Evolutionary conservation across 53 echinoderm and acorn worm genomes (phyloP).

Genomic region (Echinarachnius parma): DNA sequence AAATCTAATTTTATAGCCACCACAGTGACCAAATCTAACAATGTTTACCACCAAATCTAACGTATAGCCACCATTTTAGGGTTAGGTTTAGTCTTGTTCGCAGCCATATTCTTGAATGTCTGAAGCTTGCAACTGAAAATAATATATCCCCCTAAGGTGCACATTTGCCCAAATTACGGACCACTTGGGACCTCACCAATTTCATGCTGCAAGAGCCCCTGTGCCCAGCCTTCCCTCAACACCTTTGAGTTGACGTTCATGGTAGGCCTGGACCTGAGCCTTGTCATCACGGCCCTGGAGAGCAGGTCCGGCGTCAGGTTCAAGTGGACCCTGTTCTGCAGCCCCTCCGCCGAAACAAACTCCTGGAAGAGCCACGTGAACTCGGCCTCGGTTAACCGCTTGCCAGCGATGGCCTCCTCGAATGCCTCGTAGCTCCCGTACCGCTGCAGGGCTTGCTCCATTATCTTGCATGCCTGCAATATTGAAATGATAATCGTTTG

Average conservation of each 20-base stretch:
- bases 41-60: too few species aligned
- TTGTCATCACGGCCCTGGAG: conserved; percentile 76
- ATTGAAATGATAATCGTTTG: not conserved
- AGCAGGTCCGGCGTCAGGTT: conserved; percentile 71
- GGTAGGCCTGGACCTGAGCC: conserved; percentile 63
- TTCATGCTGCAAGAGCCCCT: conserved; percentile 72
- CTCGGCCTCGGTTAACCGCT: conserved; percentile 44
- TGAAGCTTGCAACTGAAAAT: too few species aligned
- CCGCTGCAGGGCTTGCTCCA: conserved; percentile 49
- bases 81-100: too few species aligned
- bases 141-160: too few species aligned
- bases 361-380: conserved; percentile 63
- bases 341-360: conserved; percentile 58
- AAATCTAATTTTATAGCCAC: too few species aligned
- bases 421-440: conserved; percentile 65
- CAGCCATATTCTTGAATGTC: too few species aligned
- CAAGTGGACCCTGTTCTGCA: conserved; percentile 67
- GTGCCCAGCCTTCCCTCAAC: conserved; percentile 61
- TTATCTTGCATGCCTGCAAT: conserved; percentile 56
- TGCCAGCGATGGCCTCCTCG: conserved; percentile 63
- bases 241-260: conserved; percentile 69
- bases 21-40: too few species aligned
- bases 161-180: too few species aligned
- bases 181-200: conserved; percentile 59
- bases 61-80: too few species aligned